Conservation (phyloP, 2,113 vertebrate genomes). For the Hemiscyllium ocellatum region DNA sequence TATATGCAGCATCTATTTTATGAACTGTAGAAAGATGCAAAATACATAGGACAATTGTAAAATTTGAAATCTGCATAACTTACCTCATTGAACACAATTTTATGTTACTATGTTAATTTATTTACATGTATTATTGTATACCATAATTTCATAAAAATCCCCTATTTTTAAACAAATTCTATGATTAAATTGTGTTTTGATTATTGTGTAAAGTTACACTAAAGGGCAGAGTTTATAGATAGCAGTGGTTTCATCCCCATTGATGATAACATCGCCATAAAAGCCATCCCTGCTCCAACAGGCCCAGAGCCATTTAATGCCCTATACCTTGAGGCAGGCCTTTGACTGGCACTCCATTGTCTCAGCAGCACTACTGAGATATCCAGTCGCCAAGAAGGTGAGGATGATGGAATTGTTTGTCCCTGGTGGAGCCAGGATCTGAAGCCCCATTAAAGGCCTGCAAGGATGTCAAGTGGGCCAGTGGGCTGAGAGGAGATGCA, state of each 20-base stretch:
- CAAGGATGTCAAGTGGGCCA: too few relatives aligned
- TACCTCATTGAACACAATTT: conserved; percentile 19
- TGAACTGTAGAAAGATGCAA: background rate
- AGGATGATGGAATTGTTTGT: too few relatives aligned
- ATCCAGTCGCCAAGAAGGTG: too few relatives aligned
- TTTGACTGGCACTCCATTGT: background rate
- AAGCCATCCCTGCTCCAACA: background rate
- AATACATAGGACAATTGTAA: background rate
- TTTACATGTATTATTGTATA: background rate
- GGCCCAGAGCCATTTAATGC: background rate
- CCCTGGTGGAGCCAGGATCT: too few relatives aligned
- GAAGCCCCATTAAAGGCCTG: too few relatives aligned
- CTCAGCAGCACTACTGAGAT: too few relatives aligned
- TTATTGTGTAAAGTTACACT: background rate
- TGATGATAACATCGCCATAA: background rate
- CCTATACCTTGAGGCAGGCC: background rate
- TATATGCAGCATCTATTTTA: background rate
- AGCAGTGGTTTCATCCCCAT: background rate
- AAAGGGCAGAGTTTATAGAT: background rate
- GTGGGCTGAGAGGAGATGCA: too few relatives aligned
- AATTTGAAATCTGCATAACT: conserved; percentile 1
- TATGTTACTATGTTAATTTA: conserved; percentile 24
- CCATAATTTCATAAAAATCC: conserved; percentile 30
- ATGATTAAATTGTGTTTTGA: background rate
- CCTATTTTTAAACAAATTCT: background rate